Percentiles rank a stretch among this genome's conserved stretches.
Evolutionary conservation across 2,888 invertebrate genomes (phyloP).

Genomic region (Melieria crassipennis): DNA sequence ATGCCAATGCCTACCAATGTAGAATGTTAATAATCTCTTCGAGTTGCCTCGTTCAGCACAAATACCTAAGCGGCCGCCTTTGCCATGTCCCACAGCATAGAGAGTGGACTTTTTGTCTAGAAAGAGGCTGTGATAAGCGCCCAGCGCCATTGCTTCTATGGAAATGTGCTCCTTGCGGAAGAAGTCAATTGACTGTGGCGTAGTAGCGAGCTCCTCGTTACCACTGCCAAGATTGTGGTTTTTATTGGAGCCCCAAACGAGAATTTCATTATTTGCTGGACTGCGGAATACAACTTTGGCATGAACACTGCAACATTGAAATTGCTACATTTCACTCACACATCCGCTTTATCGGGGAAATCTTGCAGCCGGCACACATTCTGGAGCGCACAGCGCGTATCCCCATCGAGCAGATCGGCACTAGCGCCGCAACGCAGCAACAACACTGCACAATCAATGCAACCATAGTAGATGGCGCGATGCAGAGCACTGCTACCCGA

Average conservation of each 20-base stretch:
- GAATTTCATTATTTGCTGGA: constrained; percentile 69
- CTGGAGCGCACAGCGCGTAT: constrained; percentile 59
- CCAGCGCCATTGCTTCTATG: constrained; percentile 70
- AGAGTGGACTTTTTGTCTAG: constrained; percentile 65
- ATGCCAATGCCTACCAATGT: constrained; percentile 74
- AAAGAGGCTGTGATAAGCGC: constrained; percentile 62
- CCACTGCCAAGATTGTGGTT: constrained; percentile 85
- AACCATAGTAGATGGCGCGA: constrained; percentile 83
- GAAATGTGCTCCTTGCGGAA: constrained; percentile 73
- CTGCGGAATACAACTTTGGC: constrained; percentile 40
- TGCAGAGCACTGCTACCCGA: constrained; percentile 82
- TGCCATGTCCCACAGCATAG: constrained; percentile 84
- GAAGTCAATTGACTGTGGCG: constrained; percentile 75
- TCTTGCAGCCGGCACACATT: constrained; percentile 65
- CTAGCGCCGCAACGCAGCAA: constrained; percentile 73
- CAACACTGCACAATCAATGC: constrained; percentile 77
- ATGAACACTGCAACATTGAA: no score
- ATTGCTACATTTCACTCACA: constrained; percentile 32
- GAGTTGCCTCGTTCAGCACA: not conserved
- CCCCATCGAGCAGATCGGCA: constrained; percentile 58
- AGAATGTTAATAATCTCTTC: constrained; percentile 70
- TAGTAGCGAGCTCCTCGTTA: constrained; percentile 71
- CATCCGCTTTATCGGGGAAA: constrained; percentile 48
- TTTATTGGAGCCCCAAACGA: constrained; percentile 86
- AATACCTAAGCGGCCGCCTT: constrained; percentile 78